Conservation (phyloP, 2,113 vertebrate species). For the Muntiacus muntjak region DNA sequence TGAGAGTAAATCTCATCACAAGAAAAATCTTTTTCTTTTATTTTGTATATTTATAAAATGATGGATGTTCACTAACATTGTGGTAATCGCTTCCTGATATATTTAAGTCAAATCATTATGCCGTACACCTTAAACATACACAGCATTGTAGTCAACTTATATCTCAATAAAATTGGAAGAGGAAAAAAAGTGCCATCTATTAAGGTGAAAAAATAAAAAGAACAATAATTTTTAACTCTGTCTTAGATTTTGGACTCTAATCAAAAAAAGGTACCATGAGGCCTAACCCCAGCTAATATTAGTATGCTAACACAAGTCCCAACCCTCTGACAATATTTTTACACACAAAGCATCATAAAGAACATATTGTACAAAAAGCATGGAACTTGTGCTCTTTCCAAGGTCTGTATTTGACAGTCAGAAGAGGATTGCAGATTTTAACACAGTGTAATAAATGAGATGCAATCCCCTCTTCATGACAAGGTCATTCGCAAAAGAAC, state of each 20-base stretch:
- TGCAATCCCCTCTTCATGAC: neutral
- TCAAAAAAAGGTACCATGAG: neutral
- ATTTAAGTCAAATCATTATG: neutral
- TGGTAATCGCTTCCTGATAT: neutral
- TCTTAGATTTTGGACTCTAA: neutral
- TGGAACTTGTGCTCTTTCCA: neutral
- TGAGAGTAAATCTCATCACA: neutral
- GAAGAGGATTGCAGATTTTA: slow-evolving; percentile 9
- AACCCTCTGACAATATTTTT: slow-evolving; percentile 41
- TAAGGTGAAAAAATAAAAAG: neutral
- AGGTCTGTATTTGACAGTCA: neutral
- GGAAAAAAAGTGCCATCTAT: neutral
- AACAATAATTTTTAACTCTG: neutral
- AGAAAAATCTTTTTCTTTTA: neutral
- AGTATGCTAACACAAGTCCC: slow-evolving; percentile 1
- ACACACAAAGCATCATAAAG: slow-evolving; percentile 40
- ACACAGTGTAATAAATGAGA: slow-evolving; percentile 10
- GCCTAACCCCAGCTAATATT: neutral
- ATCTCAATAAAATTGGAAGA: neutral
- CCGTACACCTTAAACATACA: neutral
- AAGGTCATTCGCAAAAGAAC: slow-evolving; percentile 54
- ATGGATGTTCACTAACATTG: neutral
- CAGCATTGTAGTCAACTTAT: neutral
- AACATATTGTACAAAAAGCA: neutral
- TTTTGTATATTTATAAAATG: neutral